These are phyloP conservation scores for Ia io DNA, from an alignment of 2,113 vertebrate species.

Conservation along the genomic window DNA sequence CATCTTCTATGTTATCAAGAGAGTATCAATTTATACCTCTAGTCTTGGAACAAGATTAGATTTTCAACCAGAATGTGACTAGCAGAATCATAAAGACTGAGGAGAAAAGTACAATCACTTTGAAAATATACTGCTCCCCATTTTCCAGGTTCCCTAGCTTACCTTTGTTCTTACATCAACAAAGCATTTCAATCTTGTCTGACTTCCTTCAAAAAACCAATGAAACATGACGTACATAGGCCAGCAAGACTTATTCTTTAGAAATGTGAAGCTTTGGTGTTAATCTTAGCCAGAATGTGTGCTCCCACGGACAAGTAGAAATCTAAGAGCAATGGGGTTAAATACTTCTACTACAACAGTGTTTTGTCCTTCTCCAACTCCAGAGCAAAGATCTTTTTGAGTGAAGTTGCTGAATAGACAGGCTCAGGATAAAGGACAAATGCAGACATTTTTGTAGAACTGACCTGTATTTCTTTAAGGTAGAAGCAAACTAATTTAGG, in stretches of 20 bases:
- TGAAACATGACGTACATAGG: background rate
- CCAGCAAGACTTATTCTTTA: background rate
- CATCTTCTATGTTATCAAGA: background rate
- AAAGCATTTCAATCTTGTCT: conserved; percentile 27
- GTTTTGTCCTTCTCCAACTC: background rate
- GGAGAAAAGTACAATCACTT: background rate
- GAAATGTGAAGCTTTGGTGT: background rate
- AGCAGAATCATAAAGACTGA: conserved; percentile 7
- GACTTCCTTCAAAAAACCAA: background rate
- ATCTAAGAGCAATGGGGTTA: background rate
- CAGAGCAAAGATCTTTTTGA: conserved; percentile 1
- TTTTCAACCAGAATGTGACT: conserved; percentile 17
- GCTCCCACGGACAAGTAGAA: background rate
- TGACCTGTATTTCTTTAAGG: background rate
- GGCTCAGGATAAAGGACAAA: background rate
- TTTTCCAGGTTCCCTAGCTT: background rate
- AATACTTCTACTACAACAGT: background rate
- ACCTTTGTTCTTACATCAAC: background rate
- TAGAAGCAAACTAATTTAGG: conserved; percentile 25
- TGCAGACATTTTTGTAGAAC: background rate
- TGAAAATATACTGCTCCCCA: background rate
- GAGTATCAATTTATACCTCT: background rate
- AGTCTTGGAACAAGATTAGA: background rate
- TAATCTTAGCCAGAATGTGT: background rate
- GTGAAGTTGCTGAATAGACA: background rate